These are phyloP conservation scores for Scalopus aquaticus DNA, from an alignment of 2,113 vertebrate species.

Conservation along the genomic window DNA sequence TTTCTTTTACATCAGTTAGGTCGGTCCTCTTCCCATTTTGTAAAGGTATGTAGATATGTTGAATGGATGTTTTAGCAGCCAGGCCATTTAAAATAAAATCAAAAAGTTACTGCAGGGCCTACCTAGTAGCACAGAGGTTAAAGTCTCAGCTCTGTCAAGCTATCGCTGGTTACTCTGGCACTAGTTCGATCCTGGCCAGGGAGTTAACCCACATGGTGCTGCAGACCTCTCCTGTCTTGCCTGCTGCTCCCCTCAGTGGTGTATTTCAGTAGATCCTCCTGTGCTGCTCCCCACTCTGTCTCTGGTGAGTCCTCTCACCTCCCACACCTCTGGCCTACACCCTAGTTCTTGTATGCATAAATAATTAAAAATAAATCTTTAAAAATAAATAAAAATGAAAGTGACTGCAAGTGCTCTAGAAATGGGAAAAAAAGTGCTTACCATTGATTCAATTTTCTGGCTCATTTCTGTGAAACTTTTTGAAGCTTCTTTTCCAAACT, in stretches of 20 bases:
- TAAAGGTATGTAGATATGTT: not conserved
- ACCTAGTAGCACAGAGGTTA: too few species aligned
- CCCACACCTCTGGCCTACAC: too few species aligned
- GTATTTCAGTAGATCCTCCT: too few species aligned
- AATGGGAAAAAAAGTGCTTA: constrained; percentile 7
- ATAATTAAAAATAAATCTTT: not conserved
- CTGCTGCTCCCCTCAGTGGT: too few species aligned
- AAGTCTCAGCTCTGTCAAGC: too few species aligned
- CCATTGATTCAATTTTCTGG: constrained; percentile 75
- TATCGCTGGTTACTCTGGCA: too few species aligned
- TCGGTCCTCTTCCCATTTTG: not conserved
- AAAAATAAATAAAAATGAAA: not conserved
- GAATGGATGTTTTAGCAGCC: not conserved
- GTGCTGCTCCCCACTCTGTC: too few species aligned
- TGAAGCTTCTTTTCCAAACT: constrained; percentile 75
- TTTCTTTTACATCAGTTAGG: constrained; percentile 3
- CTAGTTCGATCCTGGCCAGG: too few species aligned
- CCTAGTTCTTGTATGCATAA: not conserved
- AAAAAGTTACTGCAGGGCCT: too few species aligned
- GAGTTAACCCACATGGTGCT: not conserved
- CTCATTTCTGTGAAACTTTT: constrained; percentile 79
- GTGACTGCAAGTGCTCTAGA: not conserved
- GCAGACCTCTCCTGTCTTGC: not conserved
- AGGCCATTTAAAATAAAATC: not conserved
- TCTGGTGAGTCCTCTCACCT: too few species aligned